Evolutionary conservation across 2,888 invertebrate genomes (phyloP).

Genomic region (Empis stercorea): DNA sequence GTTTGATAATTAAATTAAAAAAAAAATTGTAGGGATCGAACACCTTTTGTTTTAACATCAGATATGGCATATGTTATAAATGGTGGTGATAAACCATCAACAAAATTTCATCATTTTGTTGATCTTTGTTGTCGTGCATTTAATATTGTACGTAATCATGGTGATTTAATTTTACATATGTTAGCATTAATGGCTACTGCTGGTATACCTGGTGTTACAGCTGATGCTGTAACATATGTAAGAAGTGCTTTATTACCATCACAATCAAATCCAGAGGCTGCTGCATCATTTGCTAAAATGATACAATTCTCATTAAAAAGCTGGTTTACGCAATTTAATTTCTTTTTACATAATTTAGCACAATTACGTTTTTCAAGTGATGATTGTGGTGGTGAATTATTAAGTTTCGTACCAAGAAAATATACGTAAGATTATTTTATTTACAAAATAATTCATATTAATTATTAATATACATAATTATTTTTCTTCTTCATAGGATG

Average conservation of each 20-base stretch:
- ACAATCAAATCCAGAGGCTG: conserved; percentile 87
- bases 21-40: conserved; percentile 65
- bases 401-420: conserved; percentile 88
- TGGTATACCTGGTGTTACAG: conserved; percentile 51
- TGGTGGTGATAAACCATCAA: conserved; percentile 85
- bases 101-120: conserved; percentile 94
- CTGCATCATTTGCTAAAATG: conserved; percentile 89
- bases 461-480: background rate
- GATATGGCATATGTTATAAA: conserved; percentile 99
- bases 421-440: conserved; percentile 58
- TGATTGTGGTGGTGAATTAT: conserved; percentile 61
- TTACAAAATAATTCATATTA: background rate
- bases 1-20: conserved; percentile 4
- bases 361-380: conserved; percentile 86
- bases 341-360: conserved; percentile 93
- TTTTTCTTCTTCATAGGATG: conserved; percentile 45
- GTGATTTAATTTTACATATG: conserved; percentile 78
- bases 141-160: conserved; percentile 84
- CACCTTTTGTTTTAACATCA: conserved; percentile 93
- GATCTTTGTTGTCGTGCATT: conserved; percentile 96
- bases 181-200: conserved; percentile 57
- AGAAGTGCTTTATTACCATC: conserved; percentile 79
- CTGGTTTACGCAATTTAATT: conserved; percentile 93
- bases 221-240: conserved; percentile 84
- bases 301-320: conserved; percentile 90